phyloP scores from a whole-genome alignment of 2,113 vertebrate genomes.

The Tetraodon nigroviridis region DNA sequence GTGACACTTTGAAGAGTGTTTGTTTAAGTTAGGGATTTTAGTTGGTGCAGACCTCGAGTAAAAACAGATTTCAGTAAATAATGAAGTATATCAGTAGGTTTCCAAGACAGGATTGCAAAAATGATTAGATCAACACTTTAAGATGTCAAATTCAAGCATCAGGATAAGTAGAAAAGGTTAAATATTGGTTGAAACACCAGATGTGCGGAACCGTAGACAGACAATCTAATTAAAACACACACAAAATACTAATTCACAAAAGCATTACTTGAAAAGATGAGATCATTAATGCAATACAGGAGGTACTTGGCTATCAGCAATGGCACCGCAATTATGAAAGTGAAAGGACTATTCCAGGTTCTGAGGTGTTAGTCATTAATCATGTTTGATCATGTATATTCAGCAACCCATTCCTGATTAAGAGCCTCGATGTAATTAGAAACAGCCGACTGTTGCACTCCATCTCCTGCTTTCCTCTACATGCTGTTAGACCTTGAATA shows the following conservation, averaged over 20 bases:
- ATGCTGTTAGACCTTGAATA: neutral
- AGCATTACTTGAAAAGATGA: constrained; percentile 5
- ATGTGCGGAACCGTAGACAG: neutral
- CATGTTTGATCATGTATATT: constrained; percentile 10
- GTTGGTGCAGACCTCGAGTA: too few relatives aligned
- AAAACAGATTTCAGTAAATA: too few relatives aligned
- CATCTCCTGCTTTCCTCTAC: neutral
- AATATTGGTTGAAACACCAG: too few relatives aligned
- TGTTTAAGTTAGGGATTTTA: too few relatives aligned
- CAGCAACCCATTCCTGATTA: constrained; percentile 1
- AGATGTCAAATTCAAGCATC: too few relatives aligned
- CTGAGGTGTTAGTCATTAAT: constrained; percentile 3
- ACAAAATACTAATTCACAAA: neutral
- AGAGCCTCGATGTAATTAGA: constrained; percentile 11
- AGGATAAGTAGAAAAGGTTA: too few relatives aligned
- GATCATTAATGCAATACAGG: neutral
- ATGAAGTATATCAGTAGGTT: too few relatives aligned
- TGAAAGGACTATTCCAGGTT: neutral
- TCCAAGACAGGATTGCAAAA: too few relatives aligned
- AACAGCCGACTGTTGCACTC: neutral
- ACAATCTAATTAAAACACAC: neutral
- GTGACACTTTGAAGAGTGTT: too few relatives aligned
- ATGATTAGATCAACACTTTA: too few relatives aligned
- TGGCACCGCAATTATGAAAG: constrained; percentile 9
- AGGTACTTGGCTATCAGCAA: constrained; percentile 2